A percentile compares a stretch with the other conserved stretches of the same genome.
These are phyloP conservation scores for Agapetus fuscipes DNA, from an alignment of 2,888 invertebrate species.

Conservation along the genomic window DNA sequence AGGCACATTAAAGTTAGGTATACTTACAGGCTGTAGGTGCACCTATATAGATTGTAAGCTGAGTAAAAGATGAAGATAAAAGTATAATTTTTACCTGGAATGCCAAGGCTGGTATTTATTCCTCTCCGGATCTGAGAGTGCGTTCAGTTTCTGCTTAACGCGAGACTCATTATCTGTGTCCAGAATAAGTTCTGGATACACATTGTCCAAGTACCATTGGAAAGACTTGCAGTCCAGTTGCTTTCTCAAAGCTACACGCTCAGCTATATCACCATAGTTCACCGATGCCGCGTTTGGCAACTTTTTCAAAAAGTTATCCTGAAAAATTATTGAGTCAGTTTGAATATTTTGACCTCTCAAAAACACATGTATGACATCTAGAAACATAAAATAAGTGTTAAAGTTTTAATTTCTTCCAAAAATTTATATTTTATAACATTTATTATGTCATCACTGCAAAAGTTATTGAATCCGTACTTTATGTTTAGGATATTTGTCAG, in stretches of 20 bases:
- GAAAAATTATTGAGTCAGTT: slow-evolving; percentile 24
- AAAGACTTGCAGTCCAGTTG: slow-evolving; percentile 72
- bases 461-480: no score
- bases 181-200: slow-evolving; percentile 71
- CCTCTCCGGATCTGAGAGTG: slow-evolving; percentile 47
- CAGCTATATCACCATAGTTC: slow-evolving; percentile 71
- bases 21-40: neutral
- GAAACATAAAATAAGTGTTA: neutral
- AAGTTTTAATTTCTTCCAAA: neutral
- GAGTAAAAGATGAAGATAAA: slow-evolving; percentile 22
- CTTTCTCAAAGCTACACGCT: slow-evolving; percentile 60
- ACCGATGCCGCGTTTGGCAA: slow-evolving; percentile 52
- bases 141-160: slow-evolving; percentile 50
- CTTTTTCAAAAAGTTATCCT: slow-evolving; percentile 66
- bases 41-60: neutral
- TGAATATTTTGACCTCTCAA: neutral
- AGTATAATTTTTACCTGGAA: slow-evolving; percentile 43
- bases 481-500: no score
- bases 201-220: slow-evolving; percentile 76
- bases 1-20: no score
- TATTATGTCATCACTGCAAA: no score
- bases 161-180: slow-evolving; percentile 49
- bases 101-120: slow-evolving; percentile 75
- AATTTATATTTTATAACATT: no score
- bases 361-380: neutral